Evolutionary conservation across 2,888 invertebrate species (phyloP), one percentile per base, ranked within the genome.

Genomic region (Noctua janthina): DNA sequence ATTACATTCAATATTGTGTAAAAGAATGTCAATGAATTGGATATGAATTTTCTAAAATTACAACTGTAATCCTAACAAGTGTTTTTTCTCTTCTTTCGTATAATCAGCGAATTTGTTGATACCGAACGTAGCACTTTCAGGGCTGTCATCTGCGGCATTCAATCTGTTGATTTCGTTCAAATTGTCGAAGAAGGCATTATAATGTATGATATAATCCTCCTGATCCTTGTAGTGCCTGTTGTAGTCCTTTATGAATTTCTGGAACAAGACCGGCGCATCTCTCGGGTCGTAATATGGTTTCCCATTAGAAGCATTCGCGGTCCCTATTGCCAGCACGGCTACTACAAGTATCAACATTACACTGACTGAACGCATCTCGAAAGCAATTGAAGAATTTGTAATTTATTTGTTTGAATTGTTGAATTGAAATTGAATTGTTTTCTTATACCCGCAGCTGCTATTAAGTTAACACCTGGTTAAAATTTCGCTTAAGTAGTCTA

Each of bases 81-180:
- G 6, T 67, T 85, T 77, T 6, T 29, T 54, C 67, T 93, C 91
- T 6, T 92, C 91, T 0, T 85, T 77, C 0, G 94, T 93, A 49
- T 91, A 92, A 86, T 94, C 94, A 13, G 94, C 83, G 13, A 93
- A 93, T 74, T 91, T 74, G 56, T 92, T 94, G 43, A 94, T 91
- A 29, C 85, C 93, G 73, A 83, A 93, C 10, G 83, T 88, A 6
- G 92, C 88, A 56, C 11, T 23, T 56, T 0, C 4, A 59, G n/a
- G 43, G 43, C 20, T n/a, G 13, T 10, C 66, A 66, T 39, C 17
- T 6, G 17, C 17, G 6, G 17, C 51, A 51, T 51, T 67, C 13
- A 43, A 43, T 43, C 23, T 43, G 39, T 94, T 93, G 35, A 93
- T 92, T 49, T 79, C 56, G 62, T 85, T 67, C 72, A 94, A 89